Evolutionary conservation across 2,113 vertebrate species (phyloP).

Genomic region (Xenopus tropicalis): UCB_Xtro_10.0 CM004445.2:9121001-9121500

Average conservation of each 20-base stretch:
- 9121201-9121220: background rate
- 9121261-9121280: background rate
- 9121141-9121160: constrained; percentile 8
- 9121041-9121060: background rate
- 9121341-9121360: no score
- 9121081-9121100: constrained; percentile 18
- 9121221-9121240: constrained; percentile 15
- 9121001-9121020: no score
- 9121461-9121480: no score
- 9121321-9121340: background rate
- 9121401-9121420: no score
- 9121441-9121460: no score
- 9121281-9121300: no score
- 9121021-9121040: background rate
- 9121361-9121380: no score
- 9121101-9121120: background rate
- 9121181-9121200: background rate
- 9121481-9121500: no score
- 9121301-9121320: background rate
- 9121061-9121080: constrained; percentile 20
- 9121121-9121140: constrained; percentile 16
- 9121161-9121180: constrained; percentile 24
- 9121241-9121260: background rate
- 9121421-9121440: no score
- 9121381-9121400: no score